These are phyloP conservation scores for Andrena haemorrhoa DNA, from an alignment of 2,888 invertebrate genomes.

Conservation along the genomic window DNA sequence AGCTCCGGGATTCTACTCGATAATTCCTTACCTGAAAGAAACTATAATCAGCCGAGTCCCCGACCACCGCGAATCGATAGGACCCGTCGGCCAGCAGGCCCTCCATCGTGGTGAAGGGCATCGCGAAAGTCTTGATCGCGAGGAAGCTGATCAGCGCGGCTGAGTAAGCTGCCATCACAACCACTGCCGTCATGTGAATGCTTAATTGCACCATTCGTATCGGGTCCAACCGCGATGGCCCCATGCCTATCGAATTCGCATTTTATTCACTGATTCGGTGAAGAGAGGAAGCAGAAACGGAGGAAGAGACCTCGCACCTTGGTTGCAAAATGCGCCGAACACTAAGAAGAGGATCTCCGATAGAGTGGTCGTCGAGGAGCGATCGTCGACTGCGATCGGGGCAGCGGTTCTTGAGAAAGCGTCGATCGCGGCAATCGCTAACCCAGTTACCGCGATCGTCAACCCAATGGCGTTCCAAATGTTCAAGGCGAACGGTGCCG, in stretches of 20 bases:
- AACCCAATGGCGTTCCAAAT: slow-evolving; percentile 78
- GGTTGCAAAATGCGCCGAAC: slow-evolving; percentile 80
- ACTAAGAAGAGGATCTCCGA: slow-evolving; percentile 75
- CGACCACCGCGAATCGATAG: slow-evolving; percentile 80
- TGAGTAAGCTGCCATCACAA: slow-evolving; percentile 82
- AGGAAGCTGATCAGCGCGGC: slow-evolving; percentile 82
- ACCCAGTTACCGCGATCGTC: slow-evolving; percentile 73
- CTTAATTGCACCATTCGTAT: slow-evolving; percentile 79
- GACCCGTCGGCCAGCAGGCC: slow-evolving; percentile 80
- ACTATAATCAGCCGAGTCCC: slow-evolving; percentile 79
- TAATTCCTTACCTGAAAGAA: slow-evolving; percentile 77
- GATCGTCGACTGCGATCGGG: neutral
- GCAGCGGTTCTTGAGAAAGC: neutral
- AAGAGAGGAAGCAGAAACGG: neutral
- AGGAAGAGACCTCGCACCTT: slow-evolving; percentile 71
- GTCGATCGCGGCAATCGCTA: slow-evolving; percentile 72
- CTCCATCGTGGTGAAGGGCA: slow-evolving; percentile 83
- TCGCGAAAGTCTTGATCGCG: slow-evolving; percentile 79
- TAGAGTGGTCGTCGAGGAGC: slow-evolving; percentile 53
- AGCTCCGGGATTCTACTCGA: too few relatives aligned
- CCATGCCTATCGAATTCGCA: slow-evolving; percentile 71
- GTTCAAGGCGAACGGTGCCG: slow-evolving; percentile 77
- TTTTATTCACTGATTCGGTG: neutral
- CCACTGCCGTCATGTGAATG: slow-evolving; percentile 79
- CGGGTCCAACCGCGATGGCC: slow-evolving; percentile 72